Evolutionary conservation across 1,140 invertebrate genomes (phyloP).

Genomic region (Spodoptera litura): DNA sequence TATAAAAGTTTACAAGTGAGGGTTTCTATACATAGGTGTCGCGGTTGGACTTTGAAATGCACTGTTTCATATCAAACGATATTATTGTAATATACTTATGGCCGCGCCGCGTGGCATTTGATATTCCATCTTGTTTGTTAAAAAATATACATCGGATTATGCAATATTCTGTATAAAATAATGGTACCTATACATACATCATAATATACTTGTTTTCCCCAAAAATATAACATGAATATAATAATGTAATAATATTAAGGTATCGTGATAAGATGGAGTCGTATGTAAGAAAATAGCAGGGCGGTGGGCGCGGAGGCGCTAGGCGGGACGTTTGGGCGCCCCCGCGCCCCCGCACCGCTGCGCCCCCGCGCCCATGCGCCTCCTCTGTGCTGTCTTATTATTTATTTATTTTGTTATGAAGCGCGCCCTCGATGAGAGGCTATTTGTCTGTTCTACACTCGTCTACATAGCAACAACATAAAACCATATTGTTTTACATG

Average conservation of each 20-base stretch:
- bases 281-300: slow-evolving; percentile 60
- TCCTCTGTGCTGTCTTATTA: slow-evolving; percentile 55
- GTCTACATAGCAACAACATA: slow-evolving; percentile 73
- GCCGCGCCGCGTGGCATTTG: slow-evolving; percentile 68
- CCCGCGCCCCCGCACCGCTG: slow-evolving; percentile 36
- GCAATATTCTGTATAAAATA: slow-evolving; percentile 65
- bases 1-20: slow-evolving; percentile 84
- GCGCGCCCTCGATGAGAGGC: slow-evolving; percentile 45
- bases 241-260: slow-evolving; percentile 62
- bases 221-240: slow-evolving; percentile 54
- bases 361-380: slow-evolving; percentile 42
- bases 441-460: slow-evolving; percentile 50
- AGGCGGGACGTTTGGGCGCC: slow-evolving; percentile 2
- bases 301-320: slow-evolving; percentile 17
- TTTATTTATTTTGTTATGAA: slow-evolving; percentile 65
- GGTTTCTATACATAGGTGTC: slow-evolving; percentile 63
- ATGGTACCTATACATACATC: slow-evolving; percentile 70
- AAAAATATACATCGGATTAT: slow-evolving; percentile 77
- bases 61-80: slow-evolving; percentile 74
- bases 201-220: slow-evolving; percentile 66
- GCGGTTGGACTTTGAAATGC: slow-evolving; percentile 68
- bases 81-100: slow-evolving; percentile 74
- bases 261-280: slow-evolving; percentile 64
- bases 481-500: slow-evolving; percentile 78
- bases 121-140: slow-evolving; percentile 83